Evolutionary conservation across 2,888 invertebrate species (phyloP), one percentile per base, ranked within the genome.

Genomic region (Morinoia aosen): DNA sequence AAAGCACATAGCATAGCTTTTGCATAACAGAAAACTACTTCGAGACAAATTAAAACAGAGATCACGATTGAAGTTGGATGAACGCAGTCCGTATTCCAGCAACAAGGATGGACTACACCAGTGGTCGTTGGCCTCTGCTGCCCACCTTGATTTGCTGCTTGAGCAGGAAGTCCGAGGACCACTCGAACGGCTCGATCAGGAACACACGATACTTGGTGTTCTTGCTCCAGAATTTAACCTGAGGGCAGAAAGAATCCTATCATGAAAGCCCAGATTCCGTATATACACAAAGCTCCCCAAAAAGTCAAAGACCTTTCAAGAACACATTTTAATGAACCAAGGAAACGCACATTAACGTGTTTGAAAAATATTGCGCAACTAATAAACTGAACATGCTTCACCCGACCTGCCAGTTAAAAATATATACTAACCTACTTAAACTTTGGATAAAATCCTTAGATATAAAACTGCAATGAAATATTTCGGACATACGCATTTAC

Each of bases 141-240:
- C 76, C 90, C 88, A 97, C 96, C 76, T 96, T 96, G 48, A 90
- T 94, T 91, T 95, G 95, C 95, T 96, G 96, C 61, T 95, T 94
- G 57, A 95, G 95, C 48, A 97, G 97, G 88, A 97, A 97, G 61
- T 97, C 96, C 61, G 96, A 95, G 48, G 94, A 64, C 95, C 95
- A 95, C 61, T 96, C 95, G 40, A 96, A 95, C 56, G 96, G 96
- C 76, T 95, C 98, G 97, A 99, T 98, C 96, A 99, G 98, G 97
- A 99, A 99, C 95, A 99, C 98, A 64, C 99, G 98, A 96, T 99
- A 98, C n/a, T 98, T 98, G 97, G 98, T 96, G 57, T 95, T 96
- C 94, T 96, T 96, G 91, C 96, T 95, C 96, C 96, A 96, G 33
- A 96, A 95, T 56, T 96, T 95, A 12, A 96, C 96, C 96, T 96